These are phyloP conservation scores for Andricus quercusramuli DNA, from an alignment of 2,888 invertebrate species.

Conservation along the genomic window DNA sequence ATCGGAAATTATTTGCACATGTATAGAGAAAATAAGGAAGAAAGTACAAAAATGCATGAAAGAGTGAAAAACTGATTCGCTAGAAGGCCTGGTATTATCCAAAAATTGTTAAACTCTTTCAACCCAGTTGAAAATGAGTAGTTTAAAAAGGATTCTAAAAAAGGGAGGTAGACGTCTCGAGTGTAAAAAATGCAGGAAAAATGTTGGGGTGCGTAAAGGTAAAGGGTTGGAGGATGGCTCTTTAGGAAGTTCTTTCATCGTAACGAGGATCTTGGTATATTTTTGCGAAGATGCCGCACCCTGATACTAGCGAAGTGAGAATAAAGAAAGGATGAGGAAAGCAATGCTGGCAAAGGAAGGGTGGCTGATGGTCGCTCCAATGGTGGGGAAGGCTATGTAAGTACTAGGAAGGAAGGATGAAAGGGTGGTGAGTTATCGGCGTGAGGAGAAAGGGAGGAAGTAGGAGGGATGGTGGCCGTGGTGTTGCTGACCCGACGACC, in stretches of 20 bases:
- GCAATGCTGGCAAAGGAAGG: slow-evolving; percentile 36
- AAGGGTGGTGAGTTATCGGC: slow-evolving; percentile 57
- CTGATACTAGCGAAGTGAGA: slow-evolving; percentile 45
- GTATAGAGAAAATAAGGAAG: no score
- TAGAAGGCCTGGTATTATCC: no score
- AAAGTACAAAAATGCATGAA: no score
- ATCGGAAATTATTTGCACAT: no score
- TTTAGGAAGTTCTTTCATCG: slow-evolving; percentile 12
- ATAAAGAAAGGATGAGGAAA: slow-evolving; percentile 46
- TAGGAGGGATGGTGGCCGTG: slow-evolving; percentile 66
- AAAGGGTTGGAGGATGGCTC: slow-evolving; percentile 3
- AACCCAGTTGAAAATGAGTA: neutral
- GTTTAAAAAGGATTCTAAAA: neutral
- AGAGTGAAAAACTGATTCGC: no score
- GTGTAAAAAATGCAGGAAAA: neutral
- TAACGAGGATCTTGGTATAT: slow-evolving; percentile 10
- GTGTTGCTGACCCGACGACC: slow-evolving; percentile 78
- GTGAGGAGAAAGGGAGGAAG: slow-evolving; percentile 56
- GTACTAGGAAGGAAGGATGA: slow-evolving; percentile 55
- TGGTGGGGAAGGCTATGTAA: slow-evolving; percentile 41
- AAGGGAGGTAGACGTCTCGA: neutral
- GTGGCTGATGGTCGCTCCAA: slow-evolving; percentile 35
- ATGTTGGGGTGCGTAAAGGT: neutral
- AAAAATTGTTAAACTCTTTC: no score
- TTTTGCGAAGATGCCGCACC: slow-evolving; percentile 49